Evolutionary conservation across 1,140 invertebrate species (phyloP).

Genomic region (Apis mellifera): Amel_HAv3.1 CM009933.2:4445001-4445500

Average conservation of each 20-base stretch:
- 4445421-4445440: not conserved
- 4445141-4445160: not conserved
- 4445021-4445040: not conserved
- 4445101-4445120: not conserved
- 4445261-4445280: too few species aligned
- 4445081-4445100: not conserved
- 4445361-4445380: too few species aligned
- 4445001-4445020: conserved; percentile 15
- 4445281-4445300: too few species aligned
- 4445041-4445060: not conserved
- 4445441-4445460: not conserved
- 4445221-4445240: too few species aligned
- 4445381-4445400: not conserved
- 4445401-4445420: not conserved
- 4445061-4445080: not conserved
- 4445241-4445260: not conserved
- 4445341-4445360: too few species aligned
- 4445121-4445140: not conserved
- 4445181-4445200: too few species aligned
- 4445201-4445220: too few species aligned
- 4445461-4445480: too few species aligned
- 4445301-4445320: too few species aligned
- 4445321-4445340: too few species aligned
- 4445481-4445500: too few species aligned
- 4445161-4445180: not conserved